These are phyloP conservation scores for Patiria miniata DNA, from an alignment of 35 echinoderm and acorn worm genomes.

Conservation along the genomic window DNA sequence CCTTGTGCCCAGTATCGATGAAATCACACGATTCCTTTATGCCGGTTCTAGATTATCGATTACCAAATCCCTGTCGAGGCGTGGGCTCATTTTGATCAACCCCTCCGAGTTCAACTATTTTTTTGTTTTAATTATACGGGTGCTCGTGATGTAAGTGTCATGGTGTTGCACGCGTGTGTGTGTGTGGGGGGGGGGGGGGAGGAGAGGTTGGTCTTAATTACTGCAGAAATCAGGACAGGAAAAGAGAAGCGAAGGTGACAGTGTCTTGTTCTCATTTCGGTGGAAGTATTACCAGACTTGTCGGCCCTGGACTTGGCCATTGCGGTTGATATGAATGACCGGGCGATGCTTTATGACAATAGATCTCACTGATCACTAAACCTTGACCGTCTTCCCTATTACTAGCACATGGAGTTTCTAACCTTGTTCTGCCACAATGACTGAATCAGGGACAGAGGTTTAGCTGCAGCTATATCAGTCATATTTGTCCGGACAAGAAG, in stretches of 20 bases:
- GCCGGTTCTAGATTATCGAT: slow-evolving; percentile 16
- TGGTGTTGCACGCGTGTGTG: neutral
- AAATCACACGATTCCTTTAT: slow-evolving; percentile 26
- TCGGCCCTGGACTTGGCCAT: too few species aligned
- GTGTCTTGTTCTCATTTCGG: neutral
- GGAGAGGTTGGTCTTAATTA: neutral
- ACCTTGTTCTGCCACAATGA: neutral
- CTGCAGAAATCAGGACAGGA: neutral
- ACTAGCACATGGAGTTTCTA: neutral
- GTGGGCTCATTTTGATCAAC: neutral
- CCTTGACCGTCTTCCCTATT: slow-evolving; percentile 8
- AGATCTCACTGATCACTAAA: neutral
- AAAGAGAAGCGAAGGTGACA: slow-evolving; percentile 3
- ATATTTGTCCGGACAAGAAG: too few species aligned
- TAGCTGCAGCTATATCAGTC: too few species aligned
- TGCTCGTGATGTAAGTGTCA: slow-evolving; percentile 5
- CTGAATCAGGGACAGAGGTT: too few species aligned
- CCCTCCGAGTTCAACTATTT: neutral
- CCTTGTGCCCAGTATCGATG: slow-evolving; percentile 13
- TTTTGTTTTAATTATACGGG: neutral
- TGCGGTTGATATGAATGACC: too few species aligned
- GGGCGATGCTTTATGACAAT: too few species aligned
- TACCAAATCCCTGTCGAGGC: slow-evolving; percentile 4
- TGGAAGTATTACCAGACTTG: too few species aligned
- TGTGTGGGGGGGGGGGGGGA: too few species aligned